Conservation (phyloP, 1,140 invertebrate species). For the Trachymyrmex septentrionalis region DNA sequence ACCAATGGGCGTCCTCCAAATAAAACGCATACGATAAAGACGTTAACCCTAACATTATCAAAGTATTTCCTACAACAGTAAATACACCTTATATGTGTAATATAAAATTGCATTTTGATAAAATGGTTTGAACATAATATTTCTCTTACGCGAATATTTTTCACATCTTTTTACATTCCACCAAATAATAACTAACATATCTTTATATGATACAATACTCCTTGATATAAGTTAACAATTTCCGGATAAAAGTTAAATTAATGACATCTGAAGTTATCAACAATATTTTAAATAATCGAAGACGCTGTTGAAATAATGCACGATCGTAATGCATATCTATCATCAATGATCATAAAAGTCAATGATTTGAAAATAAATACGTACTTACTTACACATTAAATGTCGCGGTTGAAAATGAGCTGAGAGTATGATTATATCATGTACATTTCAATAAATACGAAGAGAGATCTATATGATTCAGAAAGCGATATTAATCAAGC, state of each 20-base stretch:
- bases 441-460: neutral
- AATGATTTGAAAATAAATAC: conserved; percentile 8
- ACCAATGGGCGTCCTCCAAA: neutral
- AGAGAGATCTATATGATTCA: neutral
- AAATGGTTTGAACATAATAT: neutral
- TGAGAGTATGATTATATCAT: neutral
- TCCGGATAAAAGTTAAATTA: neutral
- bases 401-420: neutral
- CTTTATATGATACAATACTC: neutral
- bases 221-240: neutral
- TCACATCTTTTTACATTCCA: neutral
- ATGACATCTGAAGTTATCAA: neutral
- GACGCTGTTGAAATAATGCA: neutral
- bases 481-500: conserved; percentile 22
- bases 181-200: neutral
- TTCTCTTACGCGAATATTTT: neutral
- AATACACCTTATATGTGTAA: neutral
- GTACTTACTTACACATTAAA: neutral
- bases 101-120: neutral
- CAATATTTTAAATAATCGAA: neutral
- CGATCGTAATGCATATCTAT: neutral
- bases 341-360: neutral
- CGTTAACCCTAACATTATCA: conserved; percentile 1
- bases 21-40: conserved; percentile 4
- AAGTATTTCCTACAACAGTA: conserved; percentile 25